Evolutionary conservation across 2,797 vertebrate species (phyloP), one percentile per base, ranked within the genome.

Genomic region (Cottoperca gobio): DNA sequence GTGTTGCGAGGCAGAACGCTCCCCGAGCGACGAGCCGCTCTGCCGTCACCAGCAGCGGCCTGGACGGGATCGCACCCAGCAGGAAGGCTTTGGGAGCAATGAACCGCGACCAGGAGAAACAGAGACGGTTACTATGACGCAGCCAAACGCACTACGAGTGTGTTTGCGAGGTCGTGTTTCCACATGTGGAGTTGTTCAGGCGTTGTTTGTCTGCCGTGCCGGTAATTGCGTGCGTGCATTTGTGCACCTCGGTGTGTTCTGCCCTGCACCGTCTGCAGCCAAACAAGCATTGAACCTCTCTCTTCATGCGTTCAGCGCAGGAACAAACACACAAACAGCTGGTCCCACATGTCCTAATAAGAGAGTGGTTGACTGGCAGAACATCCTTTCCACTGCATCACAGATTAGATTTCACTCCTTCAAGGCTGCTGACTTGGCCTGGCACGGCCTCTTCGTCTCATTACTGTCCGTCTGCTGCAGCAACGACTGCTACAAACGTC

Each of bases 301-400:
- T 12, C 39, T 33, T 68, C 40, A 37, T 48, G 37, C 53, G 19
- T 46, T 68, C 69, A 52, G 33, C 45, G 52, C 70, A 46, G 60
- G 73, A 67, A 69, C 76, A 79, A 79, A 84, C 82, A 73, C 79
- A 82, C 76, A 85, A 84, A 86, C 82, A 87, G 85, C 85, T 82
- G 88, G 76, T 88, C 76, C 83, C 81, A 59, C 73, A 81, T 82
- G 78, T 83, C 82, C 84, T 80, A 76, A 89, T 86, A 73, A 84
- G 83, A 83, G 71, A 83, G 73, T 23, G 75, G 80, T 79, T 85
- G 87, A 75, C 78, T 82, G 78, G 84, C 70, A 86, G 67, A 78
- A 70, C 73, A 68, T 80, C 83, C 49, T 67, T 54, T 73, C 54
- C 78, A 53, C 31, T 33, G 62, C 2, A 7, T 17, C 19, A 5